Base-by-base conservation (phyloP, 2,888 invertebrate genomes). In the Ornithoptera alexandrae region DNA sequence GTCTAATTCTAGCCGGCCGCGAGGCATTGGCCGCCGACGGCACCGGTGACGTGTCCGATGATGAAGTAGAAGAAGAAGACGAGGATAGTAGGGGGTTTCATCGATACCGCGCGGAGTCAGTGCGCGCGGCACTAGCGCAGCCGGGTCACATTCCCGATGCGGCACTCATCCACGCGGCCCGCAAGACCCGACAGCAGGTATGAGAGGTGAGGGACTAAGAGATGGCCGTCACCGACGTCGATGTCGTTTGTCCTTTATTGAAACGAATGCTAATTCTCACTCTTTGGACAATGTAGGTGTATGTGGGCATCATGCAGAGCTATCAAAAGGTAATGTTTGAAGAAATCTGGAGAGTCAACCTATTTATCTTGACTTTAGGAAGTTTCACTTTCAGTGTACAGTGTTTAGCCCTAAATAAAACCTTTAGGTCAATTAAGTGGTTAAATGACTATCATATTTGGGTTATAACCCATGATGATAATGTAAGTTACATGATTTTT, bases 71-170 rank as follows among this genome's bases (percentile, higher is more conserved):
- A 86, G 93, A 65, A 53, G 88, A 85, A 58, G 93, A 91, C 20
- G 85, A 82, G 72, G 84, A 88, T 78, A 84, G 80, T 76, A 82
- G 88, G 81, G 89, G 89, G 76, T 91, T 91, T 85, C 92, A 91
- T 82, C 85, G 79, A 81, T 92, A 90, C 85, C 92, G 90, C 71
- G 89, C 92, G 69, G 96, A 97, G 83, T 94, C 95, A 74, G 95
- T 97, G 79, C 96, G 96, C 82, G 95, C 96, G 78, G 95, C 97
- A 77, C 92, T 97, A 73, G 85, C 88, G 30, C 66, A 66, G 59
- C 96, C 97, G 82, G 98, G 98, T 20, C 96, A 95, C 76, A 99
- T 99, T 82, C 99, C 99, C 15, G 99, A 99, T 93, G 99, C 99
- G 15, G 98, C 98, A 67, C 97, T 98, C 94, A 99, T 99, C 85